Evolutionary conservation across 2,797 vertebrate species (phyloP).

Genomic region (Anableps anableps): DNA sequence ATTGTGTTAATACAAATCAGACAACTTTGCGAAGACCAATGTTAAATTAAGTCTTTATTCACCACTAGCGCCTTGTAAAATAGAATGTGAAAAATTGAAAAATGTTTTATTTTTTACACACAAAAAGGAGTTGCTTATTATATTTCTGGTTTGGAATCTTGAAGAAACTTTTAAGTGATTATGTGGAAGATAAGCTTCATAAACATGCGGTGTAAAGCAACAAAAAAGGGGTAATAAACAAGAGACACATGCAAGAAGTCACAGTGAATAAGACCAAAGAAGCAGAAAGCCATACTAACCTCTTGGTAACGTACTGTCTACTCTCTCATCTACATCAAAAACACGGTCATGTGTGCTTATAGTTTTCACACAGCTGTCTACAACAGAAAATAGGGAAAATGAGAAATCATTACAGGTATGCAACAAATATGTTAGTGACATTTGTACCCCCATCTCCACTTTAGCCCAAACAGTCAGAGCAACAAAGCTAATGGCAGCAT

Average conservation of each 20-base stretch:
- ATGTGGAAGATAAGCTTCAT: conserved; percentile 21
- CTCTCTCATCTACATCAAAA: conserved; percentile 99
- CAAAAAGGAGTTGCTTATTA: conserved; percentile 24
- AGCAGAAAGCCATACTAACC: conserved; percentile 98
- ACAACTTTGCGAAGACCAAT: too few relatives aligned
- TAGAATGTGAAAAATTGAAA: too few relatives aligned
- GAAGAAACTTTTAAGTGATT: conserved; percentile 25
- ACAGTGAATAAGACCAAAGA: conserved; percentile 83
- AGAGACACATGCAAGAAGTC: conserved; percentile 74
- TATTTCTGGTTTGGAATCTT: conserved; percentile 11
- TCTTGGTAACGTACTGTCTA: conserved; percentile 99
- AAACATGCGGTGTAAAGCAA: conserved; percentile 29
- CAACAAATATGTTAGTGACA: conserved; percentile 89
- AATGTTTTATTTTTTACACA: background rate
- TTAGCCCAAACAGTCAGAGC: conserved; percentile 72
- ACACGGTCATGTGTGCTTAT: conserved; percentile 99
- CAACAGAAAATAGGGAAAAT: conserved; percentile 84
- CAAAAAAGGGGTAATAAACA: conserved; percentile 25
- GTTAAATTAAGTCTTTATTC: background rate
- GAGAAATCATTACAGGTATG: conserved; percentile 75
- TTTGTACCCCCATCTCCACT: conserved; percentile 75
- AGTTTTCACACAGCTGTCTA: conserved; percentile 99
- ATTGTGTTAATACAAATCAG: too few relatives aligned
- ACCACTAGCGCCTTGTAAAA: background rate
- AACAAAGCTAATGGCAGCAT: conserved; percentile 82